These are phyloP conservation scores for Acronicta psi DNA, from an alignment of 2,888 invertebrate genomes.

Conservation along the genomic window DNA sequence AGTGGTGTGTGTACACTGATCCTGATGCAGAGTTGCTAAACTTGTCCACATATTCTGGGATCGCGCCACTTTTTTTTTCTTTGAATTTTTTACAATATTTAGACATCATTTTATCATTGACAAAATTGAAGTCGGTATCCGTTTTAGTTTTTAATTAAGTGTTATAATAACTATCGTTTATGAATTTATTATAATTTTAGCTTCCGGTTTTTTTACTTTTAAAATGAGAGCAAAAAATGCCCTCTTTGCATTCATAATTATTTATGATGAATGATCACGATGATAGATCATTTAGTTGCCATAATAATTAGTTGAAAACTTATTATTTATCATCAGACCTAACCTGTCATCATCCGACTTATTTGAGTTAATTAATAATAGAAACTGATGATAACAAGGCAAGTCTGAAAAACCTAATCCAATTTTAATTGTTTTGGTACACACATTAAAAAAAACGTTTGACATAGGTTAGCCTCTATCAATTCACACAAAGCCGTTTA, in stretches of 20 bases:
- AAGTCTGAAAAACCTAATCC: background rate
- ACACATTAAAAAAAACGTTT: too few species aligned
- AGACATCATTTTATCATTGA: too few species aligned
- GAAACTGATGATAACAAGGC: too few species aligned
- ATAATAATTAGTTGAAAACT: constrained; percentile 24
- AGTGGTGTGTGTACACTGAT: too few species aligned
- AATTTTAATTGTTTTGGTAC: background rate
- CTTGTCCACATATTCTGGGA: too few species aligned
- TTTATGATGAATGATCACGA: constrained; percentile 23
- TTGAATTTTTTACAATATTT: too few species aligned
- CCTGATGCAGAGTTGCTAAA: too few species aligned
- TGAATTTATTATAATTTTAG: background rate
- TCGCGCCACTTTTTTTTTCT: too few species aligned
- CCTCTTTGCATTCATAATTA: constrained; percentile 8
- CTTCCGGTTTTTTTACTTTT: constrained; percentile 19
- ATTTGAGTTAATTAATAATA: background rate
- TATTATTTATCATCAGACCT: constrained; percentile 27
- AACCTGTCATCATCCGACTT: constrained; percentile 1
- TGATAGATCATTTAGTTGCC: constrained; percentile 25
- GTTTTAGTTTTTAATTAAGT: background rate
- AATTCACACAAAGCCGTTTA: too few species aligned
- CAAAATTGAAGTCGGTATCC: too few species aligned
- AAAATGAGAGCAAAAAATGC: constrained; percentile 17
- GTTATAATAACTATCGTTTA: background rate
- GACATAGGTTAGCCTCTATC: too few species aligned